phyloP scores from a whole-genome alignment of 2,113 vertebrate genomes.

The Eira barbara region DNA sequence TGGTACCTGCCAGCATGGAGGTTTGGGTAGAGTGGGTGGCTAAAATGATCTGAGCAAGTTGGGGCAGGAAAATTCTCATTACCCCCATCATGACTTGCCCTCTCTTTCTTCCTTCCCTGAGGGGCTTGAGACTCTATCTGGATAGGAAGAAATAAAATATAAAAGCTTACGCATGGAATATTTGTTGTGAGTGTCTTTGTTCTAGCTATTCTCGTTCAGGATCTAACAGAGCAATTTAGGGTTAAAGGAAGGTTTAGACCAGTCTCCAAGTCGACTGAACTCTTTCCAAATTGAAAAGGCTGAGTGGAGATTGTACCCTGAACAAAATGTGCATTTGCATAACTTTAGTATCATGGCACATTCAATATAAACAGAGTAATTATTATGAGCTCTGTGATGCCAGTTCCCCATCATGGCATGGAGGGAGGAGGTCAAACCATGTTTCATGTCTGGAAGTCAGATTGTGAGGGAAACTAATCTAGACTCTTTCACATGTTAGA shows the following conservation, averaged over 20 bases:
- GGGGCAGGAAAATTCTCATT: background rate
- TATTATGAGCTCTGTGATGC: background rate
- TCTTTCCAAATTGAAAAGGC: background rate
- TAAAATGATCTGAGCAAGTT: background rate
- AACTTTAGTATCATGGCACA: background rate
- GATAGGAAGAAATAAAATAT: conserved; percentile 8
- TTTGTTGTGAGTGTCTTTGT: background rate
- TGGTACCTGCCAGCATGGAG: too few species aligned
- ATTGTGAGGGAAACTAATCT: background rate
- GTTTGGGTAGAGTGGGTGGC: background rate
- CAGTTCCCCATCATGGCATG: background rate
- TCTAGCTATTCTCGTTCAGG: background rate
- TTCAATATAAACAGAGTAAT: background rate
- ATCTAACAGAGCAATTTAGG: background rate
- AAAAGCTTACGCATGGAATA: background rate
- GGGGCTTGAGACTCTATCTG: background rate
- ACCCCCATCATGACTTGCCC: background rate
- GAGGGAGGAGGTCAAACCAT: background rate
- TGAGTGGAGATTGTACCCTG: background rate
- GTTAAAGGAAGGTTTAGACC: background rate
- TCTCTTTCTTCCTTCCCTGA: background rate
- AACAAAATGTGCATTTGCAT: background rate
- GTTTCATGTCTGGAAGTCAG: background rate
- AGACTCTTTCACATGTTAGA: background rate
- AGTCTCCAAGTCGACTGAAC: background rate